These are phyloP conservation scores for Taeniopygia guttata DNA, from an alignment of 2,797 vertebrate species.

Conservation along the genomic window DNA sequence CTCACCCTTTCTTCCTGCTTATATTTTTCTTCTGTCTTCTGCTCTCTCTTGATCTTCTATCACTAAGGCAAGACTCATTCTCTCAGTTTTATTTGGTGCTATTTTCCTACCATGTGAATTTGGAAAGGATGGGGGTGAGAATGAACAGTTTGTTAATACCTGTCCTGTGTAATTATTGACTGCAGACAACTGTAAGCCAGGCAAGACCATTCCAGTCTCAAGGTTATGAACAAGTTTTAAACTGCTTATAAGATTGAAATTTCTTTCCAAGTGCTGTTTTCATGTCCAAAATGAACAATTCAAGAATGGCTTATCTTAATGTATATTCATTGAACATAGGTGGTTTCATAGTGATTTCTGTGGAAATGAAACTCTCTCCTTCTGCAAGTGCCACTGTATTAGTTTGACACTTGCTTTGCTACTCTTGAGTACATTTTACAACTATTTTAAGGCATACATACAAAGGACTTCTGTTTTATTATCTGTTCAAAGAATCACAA, in stretches of 20 bases:
- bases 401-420: background rate
- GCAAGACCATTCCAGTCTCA: background rate
- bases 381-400: background rate
- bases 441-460: background rate
- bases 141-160: background rate
- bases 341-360: background rate
- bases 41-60: background rate
- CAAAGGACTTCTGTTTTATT: background rate
- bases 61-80: background rate
- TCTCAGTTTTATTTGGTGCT: background rate
- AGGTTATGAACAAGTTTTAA: background rate
- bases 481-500: background rate
- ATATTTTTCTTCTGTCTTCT: background rate
- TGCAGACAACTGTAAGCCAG: background rate
- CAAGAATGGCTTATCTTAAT: background rate
- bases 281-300: background rate
- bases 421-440: background rate
- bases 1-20: background rate
- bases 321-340: background rate
- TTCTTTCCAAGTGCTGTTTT: background rate
- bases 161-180: background rate
- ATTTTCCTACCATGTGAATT: background rate
- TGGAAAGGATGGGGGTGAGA: background rate
- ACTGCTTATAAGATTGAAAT: background rate
- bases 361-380: background rate